Evolutionary conservation across 2,113 vertebrate species (phyloP).

Genomic region (Canis aureus): DNA sequence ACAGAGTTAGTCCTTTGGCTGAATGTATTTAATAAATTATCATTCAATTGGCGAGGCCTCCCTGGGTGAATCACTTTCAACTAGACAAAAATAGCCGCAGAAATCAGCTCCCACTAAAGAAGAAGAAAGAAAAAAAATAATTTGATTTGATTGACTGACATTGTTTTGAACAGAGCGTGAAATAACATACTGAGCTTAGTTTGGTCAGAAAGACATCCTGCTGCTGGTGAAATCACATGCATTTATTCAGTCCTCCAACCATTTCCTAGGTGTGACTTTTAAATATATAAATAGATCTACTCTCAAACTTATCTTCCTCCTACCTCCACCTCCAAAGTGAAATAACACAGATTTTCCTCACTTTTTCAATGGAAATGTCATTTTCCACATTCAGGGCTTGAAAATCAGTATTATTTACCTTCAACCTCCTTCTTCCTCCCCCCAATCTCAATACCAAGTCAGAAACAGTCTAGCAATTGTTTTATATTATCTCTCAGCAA

Average conservation of each 20-base stretch:
- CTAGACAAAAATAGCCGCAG: conserved; percentile 66
- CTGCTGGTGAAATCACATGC: conserved; percentile 1
- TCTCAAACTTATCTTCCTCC: conserved; percentile 34
- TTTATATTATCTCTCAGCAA: conserved; percentile 16
- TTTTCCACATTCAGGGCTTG: not conserved
- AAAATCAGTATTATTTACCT: not conserved
- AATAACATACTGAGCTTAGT: conserved; percentile 50
- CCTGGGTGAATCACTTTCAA: conserved; percentile 48
- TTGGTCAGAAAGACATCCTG: conserved; percentile 59
- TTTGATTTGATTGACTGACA: conserved; percentile 52
- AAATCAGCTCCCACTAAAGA: conserved; percentile 28
- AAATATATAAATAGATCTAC: conserved; percentile 49
- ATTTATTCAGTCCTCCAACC: conserved; percentile 1
- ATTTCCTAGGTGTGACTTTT: conserved; percentile 51
- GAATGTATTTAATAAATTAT: conserved; percentile 57
- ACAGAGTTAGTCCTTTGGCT: conserved; percentile 2
- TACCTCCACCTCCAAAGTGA: not conserved
- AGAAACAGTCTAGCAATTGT: not conserved
- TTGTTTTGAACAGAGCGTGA: conserved; percentile 69
- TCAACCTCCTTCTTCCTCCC: not conserved
- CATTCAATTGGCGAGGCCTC: not conserved
- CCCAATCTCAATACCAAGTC: conserved; percentile 19
- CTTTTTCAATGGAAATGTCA: conserved; percentile 52
- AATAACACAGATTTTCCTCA: conserved; percentile 16
- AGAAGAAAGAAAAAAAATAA: conserved; percentile 10